Base-by-base conservation (phyloP, 2,888 invertebrate species). In the Fragum fragum region DNA sequence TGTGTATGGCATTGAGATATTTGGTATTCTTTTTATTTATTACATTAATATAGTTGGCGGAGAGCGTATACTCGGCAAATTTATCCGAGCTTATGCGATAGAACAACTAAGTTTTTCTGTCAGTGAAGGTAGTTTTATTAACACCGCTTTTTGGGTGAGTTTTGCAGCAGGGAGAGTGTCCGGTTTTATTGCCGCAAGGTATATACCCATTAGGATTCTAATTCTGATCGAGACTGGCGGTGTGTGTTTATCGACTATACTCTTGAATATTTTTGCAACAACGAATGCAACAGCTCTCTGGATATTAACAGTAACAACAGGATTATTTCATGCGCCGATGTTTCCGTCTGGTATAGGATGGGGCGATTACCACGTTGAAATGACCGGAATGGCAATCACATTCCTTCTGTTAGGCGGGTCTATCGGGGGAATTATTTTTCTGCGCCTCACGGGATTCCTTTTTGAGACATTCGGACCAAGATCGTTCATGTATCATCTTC, bases 281-380 rank as follows among this genome's bases (percentile, higher is more conserved):
- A 76, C 86, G 32, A 85, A 79, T 55, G 36, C 75, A 0, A 47
- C 77, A 0, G 84, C 86, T 18, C 57, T 90, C 14, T 91, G 91
- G 91, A 66, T 90, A 11, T 79, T 90, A 18, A 79, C 85, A 1
- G 80, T 74, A 55, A 75, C 85, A 0, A 69, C 90, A 23, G 91
- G 86, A 7, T 76, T 89, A 28, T 90, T 89, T 72, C 83, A 88
- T 16, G 88, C 89, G 0, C 88, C 87, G 0, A 76, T 87, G 16
- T 90, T 90, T 59, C 91, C 91, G 0, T 82, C 87, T 11, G 89
- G 89, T 16, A 87, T 90, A 9, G 88, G 88, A 0, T 91, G 91
- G 91, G 87, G 84, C 0, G 88, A 91, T 59, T 87, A 68, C 47
- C 87, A 90, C 57, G 72, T 90, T 6, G 80, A 87, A 26, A 87